Evolutionary conservation across 2,888 invertebrate genomes (phyloP).

Genomic region (Acanthosepion pharaonis): DNA sequence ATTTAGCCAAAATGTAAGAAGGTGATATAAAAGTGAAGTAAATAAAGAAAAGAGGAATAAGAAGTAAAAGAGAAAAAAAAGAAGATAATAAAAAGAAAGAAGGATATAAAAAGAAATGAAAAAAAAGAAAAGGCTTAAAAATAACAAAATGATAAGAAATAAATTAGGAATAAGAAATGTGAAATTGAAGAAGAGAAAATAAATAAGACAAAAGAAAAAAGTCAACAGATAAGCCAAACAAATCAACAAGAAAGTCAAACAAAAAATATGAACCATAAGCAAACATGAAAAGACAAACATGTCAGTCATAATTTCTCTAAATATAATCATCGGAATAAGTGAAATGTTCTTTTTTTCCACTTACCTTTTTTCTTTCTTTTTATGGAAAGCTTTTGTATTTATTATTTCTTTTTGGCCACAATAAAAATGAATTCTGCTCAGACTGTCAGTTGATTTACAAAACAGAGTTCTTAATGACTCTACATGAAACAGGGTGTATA

Average conservation of each 20-base stretch:
- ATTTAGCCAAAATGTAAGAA: no score
- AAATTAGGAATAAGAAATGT: neutral
- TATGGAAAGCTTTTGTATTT: neutral
- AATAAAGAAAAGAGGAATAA: neutral
- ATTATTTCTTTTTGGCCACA: neutral
- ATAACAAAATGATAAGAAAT: no score
- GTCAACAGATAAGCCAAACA: neutral
- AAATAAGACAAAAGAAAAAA: neutral
- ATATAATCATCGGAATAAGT: constrained; percentile 33
- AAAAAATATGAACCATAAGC: neutral
- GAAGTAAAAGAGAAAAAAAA: neutral
- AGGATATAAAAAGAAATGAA: neutral
- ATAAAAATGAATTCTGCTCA: neutral
- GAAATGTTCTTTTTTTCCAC: neutral
- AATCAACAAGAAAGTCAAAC: neutral
- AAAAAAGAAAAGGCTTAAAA: neutral
- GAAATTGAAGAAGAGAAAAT: neutral
- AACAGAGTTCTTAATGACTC: constrained; percentile 33
- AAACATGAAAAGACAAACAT: constrained; percentile 33
- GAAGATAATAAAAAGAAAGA: neutral
- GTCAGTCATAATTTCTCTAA: constrained; percentile 13
- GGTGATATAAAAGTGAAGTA: neutral
- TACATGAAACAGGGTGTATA: constrained; percentile 10
- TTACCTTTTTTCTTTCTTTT: neutral
- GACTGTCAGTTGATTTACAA: constrained; percentile 33